Base-by-base conservation (phyloP, 2,888 invertebrate species). In the Netelia fuscicornis region DNA sequence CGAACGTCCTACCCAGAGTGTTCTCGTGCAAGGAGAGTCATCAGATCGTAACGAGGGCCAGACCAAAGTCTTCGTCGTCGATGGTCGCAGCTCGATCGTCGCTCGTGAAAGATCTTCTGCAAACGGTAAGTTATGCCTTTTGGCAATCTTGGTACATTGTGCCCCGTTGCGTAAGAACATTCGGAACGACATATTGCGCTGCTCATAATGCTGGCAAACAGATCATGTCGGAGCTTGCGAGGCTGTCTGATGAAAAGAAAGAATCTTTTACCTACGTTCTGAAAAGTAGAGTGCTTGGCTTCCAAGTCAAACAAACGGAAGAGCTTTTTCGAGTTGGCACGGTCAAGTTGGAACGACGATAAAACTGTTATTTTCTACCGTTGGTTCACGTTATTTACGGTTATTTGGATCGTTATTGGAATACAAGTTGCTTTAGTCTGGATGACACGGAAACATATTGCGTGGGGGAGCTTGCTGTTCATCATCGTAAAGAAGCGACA, bases 61-160 rank as follows among this genome's bases (percentile, higher is more conserved):
- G 79, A 78, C 48, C 44, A 74, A 89, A 87, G 68, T 90, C 87
- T 82, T 88, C 88, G 11, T 79, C 81, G 62, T 81, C 88, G 80
- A 87, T 87, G 77, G 81, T 84, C 71, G 80, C 87, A 13, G 78
- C 83, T 83, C 89, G 89, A 23, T 85, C 89, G 20, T 83, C 86
- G 5, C 72, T 90, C 76, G 86, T 89, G 81, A 91, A 88, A 85
- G 89, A 91, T 86, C 89, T 91, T 83, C 88, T 91, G 72, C 88
- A 90, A 81, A 88, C 86, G 92, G 92, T 92, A 88, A 92, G 92
- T 54, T 78, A 8, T 1, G 37, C 9, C 37, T n/a, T 62, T 62
- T 56, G 10, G 23, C 17, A 68, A 44, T 58, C 62, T 74, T 74
- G 52, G 56, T 23, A 5, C 13, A 54, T n/a, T 25, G 23, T 64